Evolutionary conservation across 2,113 vertebrate genomes (phyloP).

Genomic region (Tiliqua scincoides): DNA sequence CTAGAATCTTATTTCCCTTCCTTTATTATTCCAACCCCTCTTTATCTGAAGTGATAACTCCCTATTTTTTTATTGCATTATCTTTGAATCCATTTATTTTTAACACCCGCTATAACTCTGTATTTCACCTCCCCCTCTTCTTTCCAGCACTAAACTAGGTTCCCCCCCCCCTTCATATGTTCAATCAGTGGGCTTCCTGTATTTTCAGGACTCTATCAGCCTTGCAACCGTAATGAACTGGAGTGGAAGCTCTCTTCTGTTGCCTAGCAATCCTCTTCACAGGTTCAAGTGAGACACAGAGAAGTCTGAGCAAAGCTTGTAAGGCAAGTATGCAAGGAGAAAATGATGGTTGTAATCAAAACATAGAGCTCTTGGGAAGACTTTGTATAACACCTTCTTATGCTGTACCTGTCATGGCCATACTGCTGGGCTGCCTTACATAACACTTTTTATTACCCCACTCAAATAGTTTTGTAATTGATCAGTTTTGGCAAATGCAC

Average conservation of each 20-base stretch:
- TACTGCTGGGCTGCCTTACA: background rate
- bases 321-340: background rate
- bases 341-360: slow-evolving; percentile 30
- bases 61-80: background rate
- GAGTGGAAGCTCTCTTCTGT: slow-evolving; percentile 57
- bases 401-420: background rate
- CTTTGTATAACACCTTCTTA: background rate
- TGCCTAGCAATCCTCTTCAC: slow-evolving; percentile 67
- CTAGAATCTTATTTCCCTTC: slow-evolving; percentile 13
- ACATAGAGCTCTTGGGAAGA: slow-evolving; percentile 2
- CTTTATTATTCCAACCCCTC: slow-evolving; percentile 34
- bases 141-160: slow-evolving; percentile 1
- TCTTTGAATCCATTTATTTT: slow-evolving; percentile 33
- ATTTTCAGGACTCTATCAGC: slow-evolving; percentile 1
- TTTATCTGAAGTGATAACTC: slow-evolving; percentile 13
- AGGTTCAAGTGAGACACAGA: slow-evolving; percentile 48
- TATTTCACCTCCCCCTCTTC: slow-evolving; percentile 4
- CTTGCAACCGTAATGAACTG: background rate
- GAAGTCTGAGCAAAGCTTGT: slow-evolving; percentile 44
- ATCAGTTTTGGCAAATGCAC: background rate
- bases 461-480: background rate
- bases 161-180: slow-evolving; percentile 33
- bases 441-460: accelerated
- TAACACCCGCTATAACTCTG: no score
- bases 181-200: slow-evolving; percentile 14